A percentile compares a stretch with the other conserved stretches of the same genome.
Conservation (phyloP, 1,140 invertebrate genomes). For the Ceratina calcarata region DNA sequence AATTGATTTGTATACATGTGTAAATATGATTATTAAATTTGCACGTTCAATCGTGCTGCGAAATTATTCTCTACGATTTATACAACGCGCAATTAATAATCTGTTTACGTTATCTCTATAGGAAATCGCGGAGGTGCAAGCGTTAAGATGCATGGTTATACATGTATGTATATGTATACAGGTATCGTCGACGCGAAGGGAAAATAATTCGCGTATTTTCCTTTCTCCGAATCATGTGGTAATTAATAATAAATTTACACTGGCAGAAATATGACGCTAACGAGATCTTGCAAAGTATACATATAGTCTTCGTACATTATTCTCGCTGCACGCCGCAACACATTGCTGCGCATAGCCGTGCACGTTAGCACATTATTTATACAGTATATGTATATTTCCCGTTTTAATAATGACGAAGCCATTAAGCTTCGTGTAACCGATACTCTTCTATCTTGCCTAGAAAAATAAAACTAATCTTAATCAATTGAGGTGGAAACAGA, state of each 20-base stretch:
- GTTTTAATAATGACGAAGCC: background rate
- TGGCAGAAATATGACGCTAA: background rate
- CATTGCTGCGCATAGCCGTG: background rate
- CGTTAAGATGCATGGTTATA: background rate
- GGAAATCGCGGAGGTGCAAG: too few species aligned
- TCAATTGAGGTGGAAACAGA: too few species aligned
- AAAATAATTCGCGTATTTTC: background rate
- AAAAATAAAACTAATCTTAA: background rate
- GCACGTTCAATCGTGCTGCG: background rate
- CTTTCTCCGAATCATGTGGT: background rate
- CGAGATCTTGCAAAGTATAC: conserved; percentile 10
- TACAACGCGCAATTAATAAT: background rate
- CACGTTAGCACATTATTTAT: background rate
- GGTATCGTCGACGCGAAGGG: background rate
- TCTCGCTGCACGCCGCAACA: background rate
- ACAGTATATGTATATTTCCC: background rate
- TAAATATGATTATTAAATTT: background rate
- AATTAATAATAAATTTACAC: background rate
- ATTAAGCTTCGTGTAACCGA: background rate
- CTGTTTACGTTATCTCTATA: background rate
- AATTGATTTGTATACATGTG: too few species aligned
- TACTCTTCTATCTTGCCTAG: background rate
- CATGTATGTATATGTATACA: too few species aligned
- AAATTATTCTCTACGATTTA: background rate
- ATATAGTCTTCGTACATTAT: background rate